Evolutionary conservation across 2,888 invertebrate genomes (phyloP).

Genomic region (Ischnura elegans): DNA sequence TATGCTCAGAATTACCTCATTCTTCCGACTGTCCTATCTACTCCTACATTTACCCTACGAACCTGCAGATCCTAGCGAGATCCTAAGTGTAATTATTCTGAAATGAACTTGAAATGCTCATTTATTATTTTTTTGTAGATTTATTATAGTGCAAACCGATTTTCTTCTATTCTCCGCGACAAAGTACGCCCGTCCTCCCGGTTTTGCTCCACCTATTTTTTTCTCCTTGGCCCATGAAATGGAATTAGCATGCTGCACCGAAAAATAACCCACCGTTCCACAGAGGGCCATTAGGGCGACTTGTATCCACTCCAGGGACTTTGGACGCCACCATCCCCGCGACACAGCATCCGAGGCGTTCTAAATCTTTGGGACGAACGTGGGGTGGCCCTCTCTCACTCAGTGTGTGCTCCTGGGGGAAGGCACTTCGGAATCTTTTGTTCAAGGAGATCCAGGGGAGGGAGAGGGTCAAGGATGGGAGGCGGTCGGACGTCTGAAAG

Average conservation of each 20-base stretch:
- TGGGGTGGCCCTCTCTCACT: neutral
- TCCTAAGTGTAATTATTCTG: too few relatives aligned
- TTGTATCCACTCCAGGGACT: neutral
- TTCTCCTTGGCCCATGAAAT: conserved; percentile 21
- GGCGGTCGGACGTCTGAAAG: neutral
- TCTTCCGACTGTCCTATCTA: too few relatives aligned
- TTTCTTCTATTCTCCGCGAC: too few relatives aligned
- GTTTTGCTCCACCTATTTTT: neutral
- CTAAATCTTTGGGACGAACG: conserved; percentile 50
- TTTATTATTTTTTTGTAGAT: too few relatives aligned
- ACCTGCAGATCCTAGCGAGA: too few relatives aligned
- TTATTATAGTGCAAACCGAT: too few relatives aligned
- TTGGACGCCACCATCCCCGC: neutral
- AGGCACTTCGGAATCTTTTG: conserved; percentile 23
- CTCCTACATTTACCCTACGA: too few relatives aligned
- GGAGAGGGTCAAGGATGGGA: neutral
- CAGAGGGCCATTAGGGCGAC: conserved; percentile 5
- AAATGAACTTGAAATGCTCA: too few relatives aligned
- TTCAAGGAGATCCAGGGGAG: conserved; percentile 57
- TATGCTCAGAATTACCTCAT: too few relatives aligned
- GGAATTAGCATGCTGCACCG: conserved; percentile 53
- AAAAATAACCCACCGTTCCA: neutral
- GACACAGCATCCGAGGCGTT: conserved; percentile 12
- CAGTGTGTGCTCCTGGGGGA: neutral
- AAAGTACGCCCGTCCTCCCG: too few relatives aligned